phyloP scores from a whole-genome alignment of 53 echinoderm and acorn worm species.

The Echinometra lucunter region DNA sequence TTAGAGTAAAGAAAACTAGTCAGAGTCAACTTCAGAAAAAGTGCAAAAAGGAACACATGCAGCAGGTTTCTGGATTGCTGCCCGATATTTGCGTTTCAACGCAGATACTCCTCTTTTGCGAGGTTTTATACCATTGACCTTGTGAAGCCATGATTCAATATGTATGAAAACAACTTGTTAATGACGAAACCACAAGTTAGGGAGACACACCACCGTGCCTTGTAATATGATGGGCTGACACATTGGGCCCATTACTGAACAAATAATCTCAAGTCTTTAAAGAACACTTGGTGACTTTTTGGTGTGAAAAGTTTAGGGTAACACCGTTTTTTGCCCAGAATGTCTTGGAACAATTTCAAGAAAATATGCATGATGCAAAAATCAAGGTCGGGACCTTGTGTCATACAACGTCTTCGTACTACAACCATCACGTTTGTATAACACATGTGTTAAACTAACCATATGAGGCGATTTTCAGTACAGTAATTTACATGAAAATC shows the following conservation, averaged over 20 bases:
- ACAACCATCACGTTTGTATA: too few species aligned
- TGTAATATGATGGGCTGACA: not conserved
- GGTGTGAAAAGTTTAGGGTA: not conserved
- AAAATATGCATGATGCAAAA: not conserved
- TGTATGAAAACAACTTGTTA: slow-evolving; percentile 39
- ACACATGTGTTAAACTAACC: too few species aligned
- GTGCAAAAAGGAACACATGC: slow-evolving; percentile 43
- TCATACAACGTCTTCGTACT: too few species aligned
- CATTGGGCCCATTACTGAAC: not conserved
- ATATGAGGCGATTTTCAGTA: too few species aligned
- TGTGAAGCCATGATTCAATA: slow-evolving; percentile 30
- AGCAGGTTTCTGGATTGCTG: slow-evolving; percentile 16
- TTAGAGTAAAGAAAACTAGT: not conserved
- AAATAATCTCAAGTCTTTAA: not conserved
- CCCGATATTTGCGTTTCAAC: slow-evolving; percentile 23
- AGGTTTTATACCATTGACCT: slow-evolving; percentile 25
- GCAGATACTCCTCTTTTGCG: not conserved
- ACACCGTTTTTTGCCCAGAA: not conserved
- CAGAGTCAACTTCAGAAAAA: not conserved
- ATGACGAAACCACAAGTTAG: slow-evolving; percentile 35
- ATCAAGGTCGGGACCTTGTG: too few species aligned
- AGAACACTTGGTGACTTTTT: too few species aligned
- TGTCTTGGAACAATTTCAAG: not conserved
- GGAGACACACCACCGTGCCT: not conserved
- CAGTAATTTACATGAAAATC: too few species aligned